Evolutionary conservation across 2,888 invertebrate genomes (phyloP).

Genomic region (Lasioglossum zephyrum): DNA sequence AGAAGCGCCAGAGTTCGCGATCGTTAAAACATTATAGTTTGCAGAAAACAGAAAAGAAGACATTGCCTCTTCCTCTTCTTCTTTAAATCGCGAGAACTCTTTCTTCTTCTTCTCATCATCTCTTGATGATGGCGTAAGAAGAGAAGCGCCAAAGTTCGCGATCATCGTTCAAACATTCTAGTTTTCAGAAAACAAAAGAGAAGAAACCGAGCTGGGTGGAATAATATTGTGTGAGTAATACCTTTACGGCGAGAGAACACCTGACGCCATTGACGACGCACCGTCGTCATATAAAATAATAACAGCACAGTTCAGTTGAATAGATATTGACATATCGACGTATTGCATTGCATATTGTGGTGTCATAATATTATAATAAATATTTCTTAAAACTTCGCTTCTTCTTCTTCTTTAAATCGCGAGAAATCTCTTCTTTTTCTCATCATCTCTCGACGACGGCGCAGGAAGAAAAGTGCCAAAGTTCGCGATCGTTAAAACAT

Average conservation of each 20-base stretch:
- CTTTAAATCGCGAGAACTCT: not conserved
- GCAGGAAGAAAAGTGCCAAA: not conserved
- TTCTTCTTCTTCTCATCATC: not conserved
- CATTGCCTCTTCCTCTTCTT: constrained; percentile 7
- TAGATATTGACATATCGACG: no score
- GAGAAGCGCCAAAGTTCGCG: not conserved
- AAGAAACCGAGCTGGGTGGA: no score
- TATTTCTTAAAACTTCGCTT: no score
- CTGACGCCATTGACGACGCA: no score
- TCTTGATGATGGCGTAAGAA: no score
- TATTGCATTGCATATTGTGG: no score
- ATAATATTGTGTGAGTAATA: no score
- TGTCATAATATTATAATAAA: no score
- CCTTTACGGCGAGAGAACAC: no score
- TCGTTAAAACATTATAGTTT: not conserved
- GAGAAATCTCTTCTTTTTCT: no score
- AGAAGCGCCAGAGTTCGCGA: not conserved
- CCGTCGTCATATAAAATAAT: no score
- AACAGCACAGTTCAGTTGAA: no score
- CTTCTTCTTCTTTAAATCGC: not conserved
- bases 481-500: not conserved
- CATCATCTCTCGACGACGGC: not conserved
- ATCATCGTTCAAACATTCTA: not conserved
- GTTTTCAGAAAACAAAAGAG: not conserved
- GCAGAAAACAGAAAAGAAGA: not conserved